Evolutionary conservation across 2,888 invertebrate species (phyloP).

Genomic region (Fragum whitleyi): DNA sequence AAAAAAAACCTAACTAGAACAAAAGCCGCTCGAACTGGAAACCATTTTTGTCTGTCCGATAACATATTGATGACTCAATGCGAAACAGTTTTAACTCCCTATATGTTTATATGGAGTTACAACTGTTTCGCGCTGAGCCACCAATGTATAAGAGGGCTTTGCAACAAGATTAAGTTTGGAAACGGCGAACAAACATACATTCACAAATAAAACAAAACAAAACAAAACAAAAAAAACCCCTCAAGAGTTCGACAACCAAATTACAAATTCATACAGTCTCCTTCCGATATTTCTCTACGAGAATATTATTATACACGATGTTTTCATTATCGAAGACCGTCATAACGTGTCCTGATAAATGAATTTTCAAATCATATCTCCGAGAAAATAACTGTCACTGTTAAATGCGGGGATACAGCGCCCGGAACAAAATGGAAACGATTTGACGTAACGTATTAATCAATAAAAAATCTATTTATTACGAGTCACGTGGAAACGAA

Average conservation of each 20-base stretch:
- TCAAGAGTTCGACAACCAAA: neutral
- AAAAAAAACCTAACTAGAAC: no score
- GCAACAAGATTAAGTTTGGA: no score
- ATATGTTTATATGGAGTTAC: no score
- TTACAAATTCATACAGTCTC: neutral
- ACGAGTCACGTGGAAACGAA: neutral
- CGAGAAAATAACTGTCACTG: constrained; percentile 17
- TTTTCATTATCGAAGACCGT: constrained; percentile 17
- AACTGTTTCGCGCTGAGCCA: no score
- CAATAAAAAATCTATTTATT: constrained; percentile 30
- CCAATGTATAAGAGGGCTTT: no score
- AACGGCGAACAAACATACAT: no score
- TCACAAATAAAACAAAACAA: no score
- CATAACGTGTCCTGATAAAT: constrained; percentile 19
- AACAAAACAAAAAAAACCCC: no score
- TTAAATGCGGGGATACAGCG: constrained; percentile 11
- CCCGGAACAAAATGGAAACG: constrained; percentile 7
- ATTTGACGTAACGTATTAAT: constrained; percentile 23
- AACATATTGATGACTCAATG: no score
- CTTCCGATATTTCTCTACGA: neutral
- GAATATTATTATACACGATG: constrained; percentile 10
- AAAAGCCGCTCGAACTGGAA: no score
- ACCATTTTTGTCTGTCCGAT: no score
- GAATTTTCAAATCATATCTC: constrained; percentile 33
- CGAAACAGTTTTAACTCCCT: no score